Base-by-base conservation (phyloP, 1,140 invertebrate genomes). In the Drosophila insularis region DNA sequence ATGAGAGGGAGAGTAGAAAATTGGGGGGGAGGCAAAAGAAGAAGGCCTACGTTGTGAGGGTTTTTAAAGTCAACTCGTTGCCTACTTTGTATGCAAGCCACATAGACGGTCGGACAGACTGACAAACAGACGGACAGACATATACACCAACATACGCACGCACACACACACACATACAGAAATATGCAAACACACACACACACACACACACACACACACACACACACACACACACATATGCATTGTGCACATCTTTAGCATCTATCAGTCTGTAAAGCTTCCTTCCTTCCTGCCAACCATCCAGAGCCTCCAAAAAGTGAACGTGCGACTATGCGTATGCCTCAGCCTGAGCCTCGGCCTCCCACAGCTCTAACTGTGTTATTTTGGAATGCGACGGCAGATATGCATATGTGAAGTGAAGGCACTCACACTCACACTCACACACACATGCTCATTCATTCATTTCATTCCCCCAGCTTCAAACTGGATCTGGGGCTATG, bases 251-350 rank as follows among this genome's bases (percentile, higher is more conserved):
- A 82, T 81, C 79, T 86, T 82, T 86, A 72, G 82, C 82, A 82
- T 87, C 84, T 87, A 87, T 87, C 84, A 82, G 82, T 87, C 82
- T 87, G 82, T 71, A 87, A 75, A 77, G 79, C 82, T 87, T 87
- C 82, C 82, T 87, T 87, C 84, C 84, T 82, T 78, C 81, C 81
- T 68, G 67, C 56, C 40, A 32, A 32, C 55, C 46, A 23, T 14
- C 43, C 73, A 73, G 27, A 35, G 23, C 17, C 61, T 60, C 59
- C 46, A 61, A 66, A 55, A 73, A 86, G 69, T 50, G 76, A 87
- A 86, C 82, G 82, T 87, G 82, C 68, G 79, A 74, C 71, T 77
- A 89, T 82, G 82, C 84, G 17, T 23, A 50, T 21, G 43, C 17
- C 43, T 37, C 65, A 14, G 13, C 27, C 53, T 27, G 37, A 2